Evolutionary conservation across 2,888 invertebrate species (phyloP).

Genomic region (Matsumyia berberina): DNA sequence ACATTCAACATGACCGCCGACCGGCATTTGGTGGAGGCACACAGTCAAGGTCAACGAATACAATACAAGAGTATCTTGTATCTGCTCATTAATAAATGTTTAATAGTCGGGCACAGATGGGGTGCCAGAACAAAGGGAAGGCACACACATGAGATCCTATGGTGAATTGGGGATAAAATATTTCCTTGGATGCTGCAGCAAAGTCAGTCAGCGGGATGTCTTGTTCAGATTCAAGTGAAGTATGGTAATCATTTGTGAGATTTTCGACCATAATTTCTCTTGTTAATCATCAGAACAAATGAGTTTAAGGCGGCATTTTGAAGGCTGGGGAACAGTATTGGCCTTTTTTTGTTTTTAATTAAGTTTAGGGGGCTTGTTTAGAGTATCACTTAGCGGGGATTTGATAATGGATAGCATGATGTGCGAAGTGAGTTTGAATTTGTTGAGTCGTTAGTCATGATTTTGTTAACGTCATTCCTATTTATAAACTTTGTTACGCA

Average conservation of each 20-base stretch:
- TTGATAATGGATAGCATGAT: conserved; percentile 30
- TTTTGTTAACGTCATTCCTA: neutral
- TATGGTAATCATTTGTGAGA: conserved; percentile 6
- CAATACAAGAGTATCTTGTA: conserved; percentile 39
- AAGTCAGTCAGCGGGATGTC: conserved; percentile 37
- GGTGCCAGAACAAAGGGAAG: neutral
- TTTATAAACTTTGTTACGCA: neutral
- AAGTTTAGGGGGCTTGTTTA: conserved; percentile 19
- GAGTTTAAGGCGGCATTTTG: neutral
- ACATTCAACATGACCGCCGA: conserved; percentile 19
- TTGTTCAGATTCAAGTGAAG: conserved; percentile 14
- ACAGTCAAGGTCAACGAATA: conserved; percentile 54
- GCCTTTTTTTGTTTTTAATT: conserved; percentile 9
- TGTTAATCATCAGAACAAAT: conserved; percentile 45
- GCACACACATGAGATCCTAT: neutral
- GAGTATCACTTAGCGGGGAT: conserved; percentile 18
- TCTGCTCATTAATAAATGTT: conserved; percentile 49
- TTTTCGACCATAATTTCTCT: conserved; percentile 26
- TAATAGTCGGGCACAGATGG: neutral
- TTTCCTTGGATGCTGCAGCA: conserved; percentile 14
- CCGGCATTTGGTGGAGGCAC: conserved; percentile 27
- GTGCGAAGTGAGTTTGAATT: neutral
- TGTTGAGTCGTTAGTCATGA: neutral
- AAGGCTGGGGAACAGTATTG: conserved; percentile 7
- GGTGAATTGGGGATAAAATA: conserved; percentile 10